These are phyloP conservation scores for Temnothorax ravouxi DNA, from an alignment of 2,888 invertebrate species.

Conservation along the genomic window DNA sequence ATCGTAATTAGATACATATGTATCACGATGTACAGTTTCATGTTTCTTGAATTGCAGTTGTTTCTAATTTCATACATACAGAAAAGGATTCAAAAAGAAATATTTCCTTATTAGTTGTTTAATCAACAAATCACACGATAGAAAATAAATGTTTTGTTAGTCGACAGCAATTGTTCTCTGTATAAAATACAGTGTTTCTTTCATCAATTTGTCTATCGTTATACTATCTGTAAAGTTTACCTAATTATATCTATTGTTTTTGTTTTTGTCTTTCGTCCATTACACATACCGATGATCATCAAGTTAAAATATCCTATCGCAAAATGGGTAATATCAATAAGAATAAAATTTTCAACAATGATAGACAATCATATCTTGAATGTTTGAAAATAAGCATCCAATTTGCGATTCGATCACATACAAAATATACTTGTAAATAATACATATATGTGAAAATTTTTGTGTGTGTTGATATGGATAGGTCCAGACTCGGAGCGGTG, in stretches of 20 bases:
- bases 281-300: slow-evolving; percentile 65
- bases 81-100: slow-evolving; percentile 14
- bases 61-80: slow-evolving; percentile 21
- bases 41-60: not conserved
- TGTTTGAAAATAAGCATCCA: slow-evolving; percentile 2
- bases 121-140: not conserved
- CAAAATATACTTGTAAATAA: slow-evolving; percentile 84
- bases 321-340: slow-evolving; percentile 51
- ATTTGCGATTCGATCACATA: slow-evolving; percentile 70
- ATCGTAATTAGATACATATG: not conserved
- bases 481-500: slow-evolving; percentile 89
- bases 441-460: slow-evolving; percentile 84
- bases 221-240: not conserved
- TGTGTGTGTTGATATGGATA: slow-evolving; percentile 86
- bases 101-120: not conserved
- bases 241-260: slow-evolving; percentile 30
- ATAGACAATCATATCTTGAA: not conserved
- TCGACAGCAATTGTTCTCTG: slow-evolving; percentile 33
- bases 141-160: not conserved
- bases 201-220: slow-evolving; percentile 18
- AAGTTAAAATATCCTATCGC: slow-evolving; percentile 63
- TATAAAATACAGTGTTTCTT: slow-evolving; percentile 23
- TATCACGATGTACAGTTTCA: slow-evolving; percentile 16
- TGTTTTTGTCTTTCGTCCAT: slow-evolving; percentile 52
- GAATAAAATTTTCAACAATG: not conserved